Base-by-base conservation (phyloP, 2,888 invertebrate genomes). In the Invenusta paracnida region DNA sequence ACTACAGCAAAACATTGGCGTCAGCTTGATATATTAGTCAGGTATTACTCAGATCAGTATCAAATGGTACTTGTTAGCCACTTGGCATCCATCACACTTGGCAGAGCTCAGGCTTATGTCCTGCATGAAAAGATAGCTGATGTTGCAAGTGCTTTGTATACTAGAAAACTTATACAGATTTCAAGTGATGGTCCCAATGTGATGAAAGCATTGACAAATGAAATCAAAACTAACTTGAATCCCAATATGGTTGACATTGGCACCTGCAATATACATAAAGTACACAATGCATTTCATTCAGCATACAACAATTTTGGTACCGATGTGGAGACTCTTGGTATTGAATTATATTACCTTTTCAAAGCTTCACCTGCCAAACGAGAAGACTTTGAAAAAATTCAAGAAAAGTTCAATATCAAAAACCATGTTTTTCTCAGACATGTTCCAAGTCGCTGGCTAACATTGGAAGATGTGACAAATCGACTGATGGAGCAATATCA, bases 1-100 rank as follows among this genome's bases (percentile, higher is more conserved):
- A 79, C 79, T 5, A 79, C 79, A 79, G 79, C 79, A 79, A 79
- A 79, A 27, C 79, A 79, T n/a, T 79, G 79, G 79, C 79, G 79
- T 2, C 79, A 79, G n/a, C 28, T 79, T 25, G 79, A 79, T 25
- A 79, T 79, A 23, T 27, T 79, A 23, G 79, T 79, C 23, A 79
- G 79, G 79, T 79, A 79, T 27, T 79, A 79, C 79, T 79, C 79
- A 23, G 79, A 79, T 2, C 23, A 79, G 23, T 27, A 27, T 79
- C 25, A 79, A 79, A 23, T 23, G 25, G 28, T 79, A 25, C 25
- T 79, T 27, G 79, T 79, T 79, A 25, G n/a, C 28, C 79, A 79
- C 28, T 27, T 79, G 79, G 28, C 25, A 23, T 79, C 79, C 79
- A 79, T 79, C 28, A 79, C 79, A 25, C 79, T 79, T 79, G 79